These are phyloP conservation scores for Meandrina meandrites DNA, from an alignment of 92 coral and sea anemone genomes.

Conservation along the genomic window DNA sequence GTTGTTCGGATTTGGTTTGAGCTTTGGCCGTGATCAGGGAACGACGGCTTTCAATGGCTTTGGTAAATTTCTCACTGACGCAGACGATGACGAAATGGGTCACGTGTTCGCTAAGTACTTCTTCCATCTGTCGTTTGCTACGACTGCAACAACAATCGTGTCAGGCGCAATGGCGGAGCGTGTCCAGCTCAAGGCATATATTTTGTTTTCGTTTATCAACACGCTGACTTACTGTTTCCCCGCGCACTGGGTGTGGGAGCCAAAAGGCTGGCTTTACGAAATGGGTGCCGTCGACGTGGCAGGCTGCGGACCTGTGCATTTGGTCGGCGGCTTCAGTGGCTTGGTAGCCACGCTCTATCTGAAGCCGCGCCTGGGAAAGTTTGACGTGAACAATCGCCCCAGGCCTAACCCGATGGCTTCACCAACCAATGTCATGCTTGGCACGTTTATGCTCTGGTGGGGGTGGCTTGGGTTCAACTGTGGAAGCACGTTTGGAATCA, in stretches of 20 bases:
- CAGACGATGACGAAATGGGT: slow-evolving; percentile 74
- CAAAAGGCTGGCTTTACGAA: slow-evolving; percentile 69
- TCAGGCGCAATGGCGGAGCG: slow-evolving; percentile 94
- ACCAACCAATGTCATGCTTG: slow-evolving; percentile 80
- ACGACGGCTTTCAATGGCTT: slow-evolving; percentile 71
- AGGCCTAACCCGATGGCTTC: slow-evolving; percentile 68
- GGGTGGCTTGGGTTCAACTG: slow-evolving; percentile 88
- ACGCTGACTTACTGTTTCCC: slow-evolving; percentile 75
- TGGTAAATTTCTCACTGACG: slow-evolving; percentile 72
- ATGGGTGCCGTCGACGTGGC: slow-evolving; percentile 84
- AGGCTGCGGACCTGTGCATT: slow-evolving; percentile 91
- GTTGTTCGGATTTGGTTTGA: slow-evolving; percentile 86
- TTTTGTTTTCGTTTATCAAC: slow-evolving; percentile 74
- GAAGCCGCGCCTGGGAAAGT: slow-evolving; percentile 71
- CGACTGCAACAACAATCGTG: slow-evolving; percentile 83
- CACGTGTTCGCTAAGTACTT: slow-evolving; percentile 80
- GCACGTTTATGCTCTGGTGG: slow-evolving; percentile 91
- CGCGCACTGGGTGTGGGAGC: slow-evolving; percentile 89
- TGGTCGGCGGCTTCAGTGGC: slow-evolving; percentile 83
- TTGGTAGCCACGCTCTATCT: slow-evolving; percentile 76
- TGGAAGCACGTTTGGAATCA: slow-evolving; percentile 85
- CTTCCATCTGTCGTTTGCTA: slow-evolving; percentile 84
- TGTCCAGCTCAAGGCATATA: slow-evolving; percentile 76
- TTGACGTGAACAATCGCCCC: slow-evolving; percentile 64
- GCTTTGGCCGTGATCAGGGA: slow-evolving; percentile 66